Conservation (phyloP, 2,113 vertebrate species). For the Cromileptes altivelis region DNA sequence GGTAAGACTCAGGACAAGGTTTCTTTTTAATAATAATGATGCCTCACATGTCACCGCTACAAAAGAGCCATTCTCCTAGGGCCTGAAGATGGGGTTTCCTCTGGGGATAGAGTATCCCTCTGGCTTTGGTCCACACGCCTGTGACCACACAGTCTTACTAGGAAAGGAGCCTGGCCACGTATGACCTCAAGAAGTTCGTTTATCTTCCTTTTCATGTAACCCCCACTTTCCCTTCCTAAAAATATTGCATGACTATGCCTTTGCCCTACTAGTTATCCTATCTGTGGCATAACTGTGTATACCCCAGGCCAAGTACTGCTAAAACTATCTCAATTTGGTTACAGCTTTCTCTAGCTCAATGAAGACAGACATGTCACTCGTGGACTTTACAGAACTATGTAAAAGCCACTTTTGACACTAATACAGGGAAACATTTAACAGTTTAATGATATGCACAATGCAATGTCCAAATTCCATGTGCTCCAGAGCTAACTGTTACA, state of each 20-base stretch:
- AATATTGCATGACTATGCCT: not conserved
- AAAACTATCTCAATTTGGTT: not conserved
- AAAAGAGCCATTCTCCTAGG: slow-evolving; percentile 74
- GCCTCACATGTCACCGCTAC: slow-evolving; percentile 68
- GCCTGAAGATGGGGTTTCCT: slow-evolving; percentile 77
- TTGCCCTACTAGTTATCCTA: not conserved
- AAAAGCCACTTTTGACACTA: not conserved
- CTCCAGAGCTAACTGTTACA: not conserved
- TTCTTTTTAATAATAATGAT: slow-evolving; percentile 61
- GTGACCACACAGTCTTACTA: slow-evolving; percentile 22
- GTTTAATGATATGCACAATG: not conserved
- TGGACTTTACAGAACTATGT: not conserved
- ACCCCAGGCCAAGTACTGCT: not conserved
- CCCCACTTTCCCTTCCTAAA: not conserved
- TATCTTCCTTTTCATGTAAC: slow-evolving; percentile 3
- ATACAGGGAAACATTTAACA: not conserved
- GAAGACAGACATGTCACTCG: not conserved
- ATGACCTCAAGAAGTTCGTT: slow-evolving; percentile 34
- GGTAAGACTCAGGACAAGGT: slow-evolving; percentile 52
- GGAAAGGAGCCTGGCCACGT: slow-evolving; percentile 5
- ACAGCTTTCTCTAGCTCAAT: not conserved
- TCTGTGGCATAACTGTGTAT: not conserved
- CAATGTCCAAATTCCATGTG: not conserved
- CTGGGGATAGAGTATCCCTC: slow-evolving; percentile 70
- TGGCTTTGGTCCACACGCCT: slow-evolving; percentile 57